Evolutionary conservation across 2,888 invertebrate species (phyloP), one percentile per base, ranked within the genome.

Genomic region (Lordiphosa fenestrarum): DNA sequence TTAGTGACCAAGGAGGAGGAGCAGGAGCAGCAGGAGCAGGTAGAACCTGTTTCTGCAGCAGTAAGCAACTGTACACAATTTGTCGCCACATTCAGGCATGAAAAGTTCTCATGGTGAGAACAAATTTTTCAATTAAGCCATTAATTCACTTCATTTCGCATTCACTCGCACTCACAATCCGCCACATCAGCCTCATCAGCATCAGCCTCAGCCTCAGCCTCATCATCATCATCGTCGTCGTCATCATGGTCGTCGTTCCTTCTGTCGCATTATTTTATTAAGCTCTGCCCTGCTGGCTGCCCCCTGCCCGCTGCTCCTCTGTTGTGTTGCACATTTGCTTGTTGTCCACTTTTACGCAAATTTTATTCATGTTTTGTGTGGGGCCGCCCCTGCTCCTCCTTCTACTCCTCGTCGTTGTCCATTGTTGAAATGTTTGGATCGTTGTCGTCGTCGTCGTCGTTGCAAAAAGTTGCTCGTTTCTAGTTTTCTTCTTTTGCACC

Each of bases 81-180:
- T 44, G 44, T 44, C n/a, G n/a, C 44, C 35, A 56, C 23, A 48
- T 38, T 48, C 42, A 59, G 42, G 59, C 40, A 55, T 6, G 21
- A 13, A 33, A 30, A 70, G 73, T 78, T 84, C 75, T 75, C 76
- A 73, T 82, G 80, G 84, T 77, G 86, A 78, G 73, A 76, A 83
- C 80, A 87, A 87, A 88, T 87, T 88, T 87, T 88, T 88, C 88
- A 88, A 88, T 88, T 87, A 88, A 88, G 86, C 86, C 84, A 87
- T 88, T 88, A 86, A 87, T 87, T 88, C 85, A 81, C 68, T 87
- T 56, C 39, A 42, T 53, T 46, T 40, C 36, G 55, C 49, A 56
- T 12, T 44, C 33, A 39, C 41, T 46, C 19, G 55, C 52, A 58
- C 53, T 46, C 52, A 72, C 48, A 62, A 48, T 64, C 76, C 7